Conservation (phyloP, 2,888 invertebrate genomes). For the Macrosoma leucophasiata region DNA sequence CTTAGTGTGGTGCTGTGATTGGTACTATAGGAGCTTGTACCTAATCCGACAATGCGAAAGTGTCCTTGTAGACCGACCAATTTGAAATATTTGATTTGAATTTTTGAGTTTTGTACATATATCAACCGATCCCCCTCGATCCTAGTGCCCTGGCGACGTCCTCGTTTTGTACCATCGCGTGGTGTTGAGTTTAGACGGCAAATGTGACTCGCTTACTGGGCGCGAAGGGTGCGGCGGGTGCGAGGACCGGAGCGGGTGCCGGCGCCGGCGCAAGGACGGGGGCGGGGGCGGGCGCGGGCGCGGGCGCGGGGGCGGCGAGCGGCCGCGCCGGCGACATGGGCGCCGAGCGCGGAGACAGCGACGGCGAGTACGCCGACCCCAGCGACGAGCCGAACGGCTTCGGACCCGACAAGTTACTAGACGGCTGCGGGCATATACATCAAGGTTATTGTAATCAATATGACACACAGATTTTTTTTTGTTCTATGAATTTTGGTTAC, state of each 20-base stretch:
- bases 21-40: too few species aligned
- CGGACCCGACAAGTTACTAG: slow-evolving; percentile 73
- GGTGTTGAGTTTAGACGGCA: slow-evolving; percentile 51
- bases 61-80: too few species aligned
- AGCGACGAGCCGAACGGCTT: slow-evolving; percentile 78
- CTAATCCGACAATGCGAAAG: too few species aligned
- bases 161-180: not conserved
- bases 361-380: slow-evolving; percentile 70
- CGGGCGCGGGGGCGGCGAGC: slow-evolving; percentile 34
- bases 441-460: not conserved
- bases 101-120: too few species aligned
- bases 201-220: slow-evolving; percentile 74
- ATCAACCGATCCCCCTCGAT: too few species aligned
- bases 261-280: slow-evolving; percentile 27
- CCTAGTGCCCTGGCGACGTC: not conserved
- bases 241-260: slow-evolving; percentile 30
- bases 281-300: slow-evolving; percentile 33
- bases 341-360: slow-evolving; percentile 68
- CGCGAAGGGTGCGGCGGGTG: slow-evolving; percentile 46
- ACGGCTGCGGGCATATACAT: slow-evolving; percentile 62
- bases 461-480: not conserved
- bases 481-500: too few species aligned
- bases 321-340: slow-evolving; percentile 70
- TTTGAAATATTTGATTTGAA: too few species aligned
- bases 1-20: too few species aligned